These are phyloP conservation scores for Eumeta japonica DNA, from an alignment of 1,140 invertebrate species.

Conservation along the genomic window DNA sequence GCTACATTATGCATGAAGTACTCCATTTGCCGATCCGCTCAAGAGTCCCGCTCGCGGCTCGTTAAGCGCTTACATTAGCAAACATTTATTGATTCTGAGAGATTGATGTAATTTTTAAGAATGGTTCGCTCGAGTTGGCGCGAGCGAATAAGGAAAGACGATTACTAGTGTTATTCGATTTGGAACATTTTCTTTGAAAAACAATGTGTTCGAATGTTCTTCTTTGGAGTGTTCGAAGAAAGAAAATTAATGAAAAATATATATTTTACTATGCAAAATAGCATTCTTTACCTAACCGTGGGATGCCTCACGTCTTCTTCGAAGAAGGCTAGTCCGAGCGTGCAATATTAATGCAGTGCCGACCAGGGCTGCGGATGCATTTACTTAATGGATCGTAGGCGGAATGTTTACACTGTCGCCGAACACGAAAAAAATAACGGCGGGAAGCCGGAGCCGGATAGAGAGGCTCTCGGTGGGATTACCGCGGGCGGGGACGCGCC, in stretches of 20 bases:
- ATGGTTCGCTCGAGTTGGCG: conserved; percentile 6
- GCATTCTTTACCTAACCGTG: no score
- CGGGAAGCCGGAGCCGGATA: conserved; percentile 21
- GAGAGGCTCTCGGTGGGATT: conserved; percentile 30
- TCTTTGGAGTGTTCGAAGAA: no score
- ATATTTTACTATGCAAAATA: no score
- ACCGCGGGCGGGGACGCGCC: conserved; percentile 24
- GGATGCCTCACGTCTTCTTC: no score
- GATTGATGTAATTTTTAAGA: conserved; percentile 39
- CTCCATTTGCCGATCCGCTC: conserved; percentile 56
- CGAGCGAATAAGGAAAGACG: not conserved
- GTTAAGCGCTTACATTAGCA: conserved; percentile 55
- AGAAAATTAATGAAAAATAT: no score
- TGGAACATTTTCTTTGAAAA: no score
- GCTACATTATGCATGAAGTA: conserved; percentile 57
- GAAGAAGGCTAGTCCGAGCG: no score
- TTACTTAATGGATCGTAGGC: conserved; percentile 52
- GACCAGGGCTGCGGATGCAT: conserved; percentile 46
- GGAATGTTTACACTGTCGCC: conserved; percentile 40
- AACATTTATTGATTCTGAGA: conserved; percentile 51
- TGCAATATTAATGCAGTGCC: conserved; percentile 53
- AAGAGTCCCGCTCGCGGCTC: conserved; percentile 49
- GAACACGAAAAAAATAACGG: conserved; percentile 29
- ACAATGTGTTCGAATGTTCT: no score
- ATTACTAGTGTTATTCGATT: conserved; percentile 1